phyloP scores from a whole-genome alignment of 2,113 vertebrate species.

The Podilymbus podiceps region DNA sequence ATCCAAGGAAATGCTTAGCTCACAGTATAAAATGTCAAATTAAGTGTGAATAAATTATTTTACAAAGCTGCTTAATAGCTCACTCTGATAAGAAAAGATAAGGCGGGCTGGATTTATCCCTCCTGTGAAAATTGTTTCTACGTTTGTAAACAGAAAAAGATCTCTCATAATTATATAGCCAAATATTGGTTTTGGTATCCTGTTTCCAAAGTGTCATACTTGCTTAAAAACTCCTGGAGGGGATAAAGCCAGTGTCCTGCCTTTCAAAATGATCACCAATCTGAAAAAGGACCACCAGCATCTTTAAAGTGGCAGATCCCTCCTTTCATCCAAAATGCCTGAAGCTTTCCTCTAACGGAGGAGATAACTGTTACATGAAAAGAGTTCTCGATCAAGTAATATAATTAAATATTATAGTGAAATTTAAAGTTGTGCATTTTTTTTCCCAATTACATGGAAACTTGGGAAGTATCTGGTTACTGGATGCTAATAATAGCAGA shows the following conservation, averaged over 20 bases:
- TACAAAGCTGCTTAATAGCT: constrained; percentile 12
- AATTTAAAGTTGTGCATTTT: constrained; percentile 6
- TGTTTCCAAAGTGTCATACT: neutral
- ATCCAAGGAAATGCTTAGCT: neutral
- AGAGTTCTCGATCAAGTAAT: neutral
- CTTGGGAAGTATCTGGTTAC: constrained; percentile 19
- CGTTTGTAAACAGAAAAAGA: neutral
- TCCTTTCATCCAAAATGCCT: constrained; percentile 5
- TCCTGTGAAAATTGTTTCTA: neutral
- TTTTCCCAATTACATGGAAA: neutral
- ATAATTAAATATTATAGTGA: neutral
- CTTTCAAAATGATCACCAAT: neutral
- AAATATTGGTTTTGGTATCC: neutral
- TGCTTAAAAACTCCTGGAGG: neutral
- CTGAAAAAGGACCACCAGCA: neutral
- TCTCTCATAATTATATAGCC: neutral
- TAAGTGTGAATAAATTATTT: neutral
- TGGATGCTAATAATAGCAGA: constrained; percentile 17
- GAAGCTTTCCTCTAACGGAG: neutral
- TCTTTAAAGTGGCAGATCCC: neutral
- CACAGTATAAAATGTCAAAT: neutral
- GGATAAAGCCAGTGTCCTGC: neutral
- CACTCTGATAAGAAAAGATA: constrained; percentile 13
- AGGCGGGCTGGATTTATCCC: neutral
- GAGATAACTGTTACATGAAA: neutral